Evolutionary conservation across 2,888 invertebrate species (phyloP), one percentile per base, ranked within the genome.

Genomic region (Drosophila imparisetae): DNA sequence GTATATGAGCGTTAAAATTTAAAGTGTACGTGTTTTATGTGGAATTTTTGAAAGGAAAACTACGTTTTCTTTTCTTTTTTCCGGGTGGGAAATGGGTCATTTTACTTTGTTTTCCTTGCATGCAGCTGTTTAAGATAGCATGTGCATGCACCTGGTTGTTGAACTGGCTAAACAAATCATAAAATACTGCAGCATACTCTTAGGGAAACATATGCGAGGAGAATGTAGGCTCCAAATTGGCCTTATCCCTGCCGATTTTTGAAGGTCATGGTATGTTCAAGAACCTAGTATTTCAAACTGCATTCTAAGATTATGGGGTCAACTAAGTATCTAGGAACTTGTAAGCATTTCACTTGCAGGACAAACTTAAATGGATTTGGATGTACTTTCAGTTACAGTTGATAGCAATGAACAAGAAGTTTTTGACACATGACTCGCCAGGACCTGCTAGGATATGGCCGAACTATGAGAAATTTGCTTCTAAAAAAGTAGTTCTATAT

Each of bases 1-100:
- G 90, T 89, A 72, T 89, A 89, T 79, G 78, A 78, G 57, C 82
- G 81, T 79, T 81, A 52, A 67, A 60, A 61, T 38, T 38, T 36
- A 66, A 27, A 40, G 42, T 42, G 50, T 53, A 67, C 57, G 52
- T 72, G 69, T 58, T 52, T 32, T 36, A 36, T 57, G 15, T 67
- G 49, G n/a, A 34, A 61, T 53, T 75, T 27, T 21, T 13, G 40
- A 49, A 34, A 29, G 50, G n/a, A 24, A 48, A 34, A n/a, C 10
- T 40, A 10, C 8, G n/a, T 24, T 32, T 13, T 38, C 3, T n/a
- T 15, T 24, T 21, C 40, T n/a, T 18, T 13, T 24, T 30, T 21
- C 8, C 15, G 45, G 24, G 7, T 15, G 15, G 45, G 8, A 45
- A 45, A 32, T 10, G 15, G 32, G n/a, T 24, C 21, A 29, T 5